Evolutionary conservation across 30 jellyfish, hydroid and myxozoan species (phyloP), one percentile per base, ranked within the genome.

Genomic region (Hydractinia echinata): DNA sequence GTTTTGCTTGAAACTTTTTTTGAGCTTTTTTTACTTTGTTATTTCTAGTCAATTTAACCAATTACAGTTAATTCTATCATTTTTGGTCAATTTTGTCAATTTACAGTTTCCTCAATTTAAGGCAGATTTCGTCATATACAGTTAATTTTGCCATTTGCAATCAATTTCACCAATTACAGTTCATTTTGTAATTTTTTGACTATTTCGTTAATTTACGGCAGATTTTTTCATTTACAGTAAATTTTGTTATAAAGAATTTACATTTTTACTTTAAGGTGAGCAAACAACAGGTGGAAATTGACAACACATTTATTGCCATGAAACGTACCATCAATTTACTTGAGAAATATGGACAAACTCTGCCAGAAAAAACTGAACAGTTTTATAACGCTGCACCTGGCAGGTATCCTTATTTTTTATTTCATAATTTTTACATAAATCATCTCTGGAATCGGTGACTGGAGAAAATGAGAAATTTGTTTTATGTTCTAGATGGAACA

Each of bases 341-440:
- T 6, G 92, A 88, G 56, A 88, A 88, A 61, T 88, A 88, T 67
- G 89, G 82, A 8, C 96, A 88, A 79, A 88, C 82, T 39, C 61
- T 88, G 55, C 96, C 96, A 55, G 92, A 76, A 66, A 82, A 85
- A 44, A 88, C 96, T 13, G 89, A 88, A 67, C 72, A 70, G 54
- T 82, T 88, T 61, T 88, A 88, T 77, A 60, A 85, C 10, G 96
- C 91, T 19, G 96, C 96, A 9, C 96, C 96, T 30, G 14, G 70
- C 53, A 82, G 96, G 96, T 88, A 83, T 61, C 10, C 67, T 8
- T 48, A 20, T 71, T 19, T 8, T 21, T 11, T 16, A 58, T 58
- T 58, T 58, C 19, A 58, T 58, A 58, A 58, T 11, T 58, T 11
- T 11, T 3, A 58, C 1, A 58, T 58, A 58, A 16, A 11, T 58